Base-by-base conservation (phyloP, 2,797 vertebrate species). In the Potorous gilbertii region DNA sequence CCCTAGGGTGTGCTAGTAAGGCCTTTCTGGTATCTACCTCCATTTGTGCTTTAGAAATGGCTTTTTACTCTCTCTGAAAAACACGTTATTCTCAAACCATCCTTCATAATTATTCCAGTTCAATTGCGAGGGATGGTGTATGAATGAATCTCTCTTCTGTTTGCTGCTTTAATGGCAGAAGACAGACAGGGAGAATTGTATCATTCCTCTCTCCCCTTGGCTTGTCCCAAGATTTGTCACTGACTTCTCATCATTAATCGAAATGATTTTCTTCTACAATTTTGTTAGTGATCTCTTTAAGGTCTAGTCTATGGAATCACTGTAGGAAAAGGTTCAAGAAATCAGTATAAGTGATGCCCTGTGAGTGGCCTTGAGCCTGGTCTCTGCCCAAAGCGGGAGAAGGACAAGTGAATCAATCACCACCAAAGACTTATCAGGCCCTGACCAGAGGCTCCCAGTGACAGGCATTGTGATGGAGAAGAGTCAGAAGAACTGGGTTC, bases 111-210 rank as follows among this genome's bases (percentile, higher is more conserved):
- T 6, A n/a, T 55, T 40, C 54, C 54, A 55, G 62, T 31, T 56
- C 0, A 0, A 46, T 55, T 91, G 92, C 50, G 56, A 31, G 46
- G 96, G 90, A 91, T 92, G 54, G 24, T 4, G 50, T 24, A 55
- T 92, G 59, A 14, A 55, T 91, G 74, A 46, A 91, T 96, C 93
- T 34, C 29, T 5, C 91, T 91, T 28, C 9, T 0, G 46, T 93
- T 94, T 96, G 92, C 92, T 54, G 66, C 92, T 13, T 1, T 46
- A 56, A 94, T 89, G 90, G 92, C 91, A 55, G 74, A 91, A 97
- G 97, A 94, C 66, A 90, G 40, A 28, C n/a, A 57, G 92, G 0
- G 0, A 6, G 94, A 21, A 90, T 31, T 92, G 96, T 74, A 91
- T 92, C 57, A 96, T 27, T 54, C 27, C 90, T 21, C 21, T 21